These are phyloP conservation scores for Oceanodroma tethys DNA, from an alignment of 2,113 vertebrate species.

Conservation along the genomic window DNA sequence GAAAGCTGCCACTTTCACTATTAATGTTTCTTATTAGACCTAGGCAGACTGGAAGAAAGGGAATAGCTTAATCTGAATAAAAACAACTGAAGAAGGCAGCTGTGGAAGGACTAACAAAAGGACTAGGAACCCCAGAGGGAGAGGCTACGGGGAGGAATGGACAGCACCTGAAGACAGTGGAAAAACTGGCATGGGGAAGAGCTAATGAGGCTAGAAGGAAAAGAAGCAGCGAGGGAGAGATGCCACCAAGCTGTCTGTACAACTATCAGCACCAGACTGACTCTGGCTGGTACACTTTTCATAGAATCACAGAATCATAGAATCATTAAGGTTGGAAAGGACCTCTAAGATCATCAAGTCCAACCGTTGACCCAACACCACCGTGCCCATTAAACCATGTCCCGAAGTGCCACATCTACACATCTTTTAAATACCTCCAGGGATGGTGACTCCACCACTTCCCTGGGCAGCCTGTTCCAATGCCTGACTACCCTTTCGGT, in stretches of 20 bases:
- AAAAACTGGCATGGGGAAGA: neutral
- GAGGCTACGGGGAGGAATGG: neutral
- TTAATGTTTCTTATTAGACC: neutral
- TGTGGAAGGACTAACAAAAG: neutral
- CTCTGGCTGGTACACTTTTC: neutral
- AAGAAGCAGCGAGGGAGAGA: neutral
- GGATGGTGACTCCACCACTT: too few relatives aligned
- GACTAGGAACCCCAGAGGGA: fast-evolving
- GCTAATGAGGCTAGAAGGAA: neutral
- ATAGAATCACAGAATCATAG: too few relatives aligned
- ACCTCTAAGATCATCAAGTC: too few relatives aligned
- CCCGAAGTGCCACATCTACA: too few relatives aligned
- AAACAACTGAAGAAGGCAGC: fast-evolving
- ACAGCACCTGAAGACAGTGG: neutral
- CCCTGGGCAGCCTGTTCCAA: too few relatives aligned
- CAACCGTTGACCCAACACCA: too few relatives aligned
- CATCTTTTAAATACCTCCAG: too few relatives aligned
- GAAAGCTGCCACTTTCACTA: neutral
- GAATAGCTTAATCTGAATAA: neutral
- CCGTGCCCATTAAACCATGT: too few relatives aligned
- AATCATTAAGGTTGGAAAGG: too few relatives aligned
- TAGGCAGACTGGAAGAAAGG: neutral
- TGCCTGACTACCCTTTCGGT: too few relatives aligned
- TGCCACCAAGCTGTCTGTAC: neutral
- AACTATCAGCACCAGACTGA: neutral